Evolutionary conservation across 2,113 vertebrate species (phyloP), one percentile per base, ranked within the genome.

Genomic region (Cromileptes altivelis): DNA sequence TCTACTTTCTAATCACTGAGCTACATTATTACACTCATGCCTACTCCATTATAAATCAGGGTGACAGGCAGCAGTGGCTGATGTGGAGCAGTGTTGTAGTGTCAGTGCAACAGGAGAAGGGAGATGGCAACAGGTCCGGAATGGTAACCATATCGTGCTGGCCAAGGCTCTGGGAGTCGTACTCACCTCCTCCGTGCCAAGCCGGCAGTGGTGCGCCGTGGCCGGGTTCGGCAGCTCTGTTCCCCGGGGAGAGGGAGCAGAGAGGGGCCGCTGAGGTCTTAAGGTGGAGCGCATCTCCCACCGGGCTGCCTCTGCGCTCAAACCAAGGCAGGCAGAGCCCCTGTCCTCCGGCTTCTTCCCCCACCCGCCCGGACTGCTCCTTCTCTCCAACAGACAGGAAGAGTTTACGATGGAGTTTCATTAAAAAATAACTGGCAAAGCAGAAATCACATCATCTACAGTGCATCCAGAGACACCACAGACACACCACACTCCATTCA

Each of bases 251-350:
- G 84, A 79, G 71, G 87, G 84, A 85, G 82, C 61, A 52, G 75
- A 82, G 45, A 56, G 82, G 86, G 89, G 85, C 86, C 82, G 81
- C 91, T 23, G 81, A 92, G 88, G 65, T 92, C 89, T 95, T 94
- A 95, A 95, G 94, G 93, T 93, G 90, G 93, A 93, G 5, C 72
- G 11, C 62, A 2, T 42, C 1, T 19, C 75, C 14, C 45, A 7
- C 0, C 2, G 13, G 3, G 74, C 25, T 23, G 62, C 37, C 42
- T 78, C 63, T 7, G 13, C 33, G 25, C 30, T 68, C 40, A 47
- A 21, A 33, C 7, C 69, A 14, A 80, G 50, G 57, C 50, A 61
- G 27, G 2, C 12, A 11, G 55, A 75, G 78, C 86, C 82, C 87
- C 83, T 52, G 82, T 87, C 75, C 55, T 71, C 62, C 63, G 62